phyloP scores from a whole-genome alignment of 2,113 vertebrate species.

The Gavia stellata region DNA sequence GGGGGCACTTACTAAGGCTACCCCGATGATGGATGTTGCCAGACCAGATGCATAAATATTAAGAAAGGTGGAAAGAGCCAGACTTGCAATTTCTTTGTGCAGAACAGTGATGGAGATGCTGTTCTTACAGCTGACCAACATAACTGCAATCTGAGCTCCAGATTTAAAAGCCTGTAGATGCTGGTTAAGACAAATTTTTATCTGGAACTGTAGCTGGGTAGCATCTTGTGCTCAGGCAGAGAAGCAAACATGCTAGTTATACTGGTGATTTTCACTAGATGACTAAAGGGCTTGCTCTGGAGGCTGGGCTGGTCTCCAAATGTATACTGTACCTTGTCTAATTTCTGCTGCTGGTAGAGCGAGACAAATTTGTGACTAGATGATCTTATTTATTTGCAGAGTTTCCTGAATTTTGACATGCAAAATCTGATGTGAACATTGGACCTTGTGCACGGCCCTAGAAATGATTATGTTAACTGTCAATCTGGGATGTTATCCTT shows the following conservation, averaged over 20 bases:
- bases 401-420: background rate
- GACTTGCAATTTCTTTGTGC: background rate
- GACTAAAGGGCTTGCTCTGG: background rate
- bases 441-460: background rate
- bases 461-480: background rate
- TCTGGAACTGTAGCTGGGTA: background rate
- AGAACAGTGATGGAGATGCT: background rate
- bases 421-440: background rate
- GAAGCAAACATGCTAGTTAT: background rate
- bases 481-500: background rate
- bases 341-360: background rate
- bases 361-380: background rate
- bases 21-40: background rate
- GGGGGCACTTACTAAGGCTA: conserved; percentile 1
- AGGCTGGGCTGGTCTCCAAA: background rate
- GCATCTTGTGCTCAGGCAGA: background rate
- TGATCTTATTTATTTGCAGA: background rate
- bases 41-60: conserved; percentile 40
- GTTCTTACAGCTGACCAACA: background rate
- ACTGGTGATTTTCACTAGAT: background rate
- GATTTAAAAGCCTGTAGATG: background rate
- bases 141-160: background rate
- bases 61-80: conserved; percentile 21
- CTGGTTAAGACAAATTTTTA: background rate
- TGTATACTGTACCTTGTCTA: background rate